Conservation (phyloP, 2,113 vertebrate genomes). For the Cavia aperea region DNA sequence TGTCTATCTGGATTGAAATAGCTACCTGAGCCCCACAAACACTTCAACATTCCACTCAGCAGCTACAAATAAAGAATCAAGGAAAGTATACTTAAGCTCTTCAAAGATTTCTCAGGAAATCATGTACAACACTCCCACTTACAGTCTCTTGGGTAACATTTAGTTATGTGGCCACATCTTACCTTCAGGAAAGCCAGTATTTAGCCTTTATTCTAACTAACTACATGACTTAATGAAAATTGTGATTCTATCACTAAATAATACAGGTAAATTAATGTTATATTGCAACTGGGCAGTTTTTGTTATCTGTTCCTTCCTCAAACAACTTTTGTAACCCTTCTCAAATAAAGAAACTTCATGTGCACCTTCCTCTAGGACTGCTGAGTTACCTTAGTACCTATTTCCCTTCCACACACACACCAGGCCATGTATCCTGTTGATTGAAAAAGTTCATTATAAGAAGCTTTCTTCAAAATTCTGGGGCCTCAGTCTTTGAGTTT, state of each 20-base stretch:
- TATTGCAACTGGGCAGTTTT: neutral
- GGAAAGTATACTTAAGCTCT: neutral
- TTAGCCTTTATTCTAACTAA: neutral
- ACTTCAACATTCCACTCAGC: neutral
- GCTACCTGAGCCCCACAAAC: neutral
- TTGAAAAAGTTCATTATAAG: neutral
- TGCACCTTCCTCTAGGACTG: neutral
- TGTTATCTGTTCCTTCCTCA: conserved; percentile 6
- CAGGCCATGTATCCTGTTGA: neutral
- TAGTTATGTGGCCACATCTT: neutral
- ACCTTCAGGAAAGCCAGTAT: neutral
- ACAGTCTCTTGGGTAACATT: neutral
- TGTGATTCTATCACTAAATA: neutral
- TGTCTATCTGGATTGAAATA: neutral
- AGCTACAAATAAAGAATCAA: neutral
- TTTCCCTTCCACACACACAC: neutral
- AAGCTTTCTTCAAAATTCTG: conserved; percentile 28
- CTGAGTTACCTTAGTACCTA: neutral
- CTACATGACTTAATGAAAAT: conserved; percentile 7
- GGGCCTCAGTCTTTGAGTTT: too few relatives aligned
- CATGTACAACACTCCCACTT: neutral
- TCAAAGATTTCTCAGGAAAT: neutral
- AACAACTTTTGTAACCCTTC: neutral
- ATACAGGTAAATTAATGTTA: neutral
- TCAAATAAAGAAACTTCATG: neutral